These are phyloP conservation scores for Monodelphis domestica DNA, from an alignment of 2,797 vertebrate genomes.

Conservation along the genomic window DNA sequence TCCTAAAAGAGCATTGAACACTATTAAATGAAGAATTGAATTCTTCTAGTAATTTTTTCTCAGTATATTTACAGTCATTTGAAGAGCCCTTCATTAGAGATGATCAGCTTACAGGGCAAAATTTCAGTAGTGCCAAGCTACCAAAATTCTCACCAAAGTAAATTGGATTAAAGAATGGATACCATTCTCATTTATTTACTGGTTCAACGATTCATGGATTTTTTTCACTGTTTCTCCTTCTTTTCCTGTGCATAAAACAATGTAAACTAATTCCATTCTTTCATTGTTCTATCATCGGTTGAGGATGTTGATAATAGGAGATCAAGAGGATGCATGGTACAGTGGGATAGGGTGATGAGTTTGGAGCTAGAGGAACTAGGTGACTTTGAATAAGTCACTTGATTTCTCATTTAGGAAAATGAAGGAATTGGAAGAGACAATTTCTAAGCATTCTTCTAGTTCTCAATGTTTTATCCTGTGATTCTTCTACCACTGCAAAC, in stretches of 20 bases:
- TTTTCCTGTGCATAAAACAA: neutral
- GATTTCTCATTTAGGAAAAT: neutral
- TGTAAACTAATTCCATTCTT: neutral
- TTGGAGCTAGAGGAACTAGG: neutral
- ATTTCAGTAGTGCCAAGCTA: conserved; percentile 87
- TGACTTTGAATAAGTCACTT: neutral
- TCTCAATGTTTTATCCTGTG: neutral
- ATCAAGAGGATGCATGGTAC: neutral
- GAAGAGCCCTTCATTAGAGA: conserved; percentile 82
- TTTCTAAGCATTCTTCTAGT: neutral
- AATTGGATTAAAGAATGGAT: conserved; percentile 67
- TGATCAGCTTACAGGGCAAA: conserved; percentile 79
- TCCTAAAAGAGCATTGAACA: conserved; percentile 78
- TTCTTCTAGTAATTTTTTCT: conserved; percentile 83
- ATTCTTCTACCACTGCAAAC: neutral
- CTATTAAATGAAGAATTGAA: conserved; percentile 83
- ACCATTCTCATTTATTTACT: conserved; percentile 67
- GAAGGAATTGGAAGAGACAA: neutral
- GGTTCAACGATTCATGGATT: neutral
- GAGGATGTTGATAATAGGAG: neutral
- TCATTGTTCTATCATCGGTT: neutral
- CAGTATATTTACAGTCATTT: conserved; percentile 81
- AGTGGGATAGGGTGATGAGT: neutral
- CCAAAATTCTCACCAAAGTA: conserved; percentile 74
- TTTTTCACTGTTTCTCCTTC: conserved; percentile 7